phyloP scores from a whole-genome alignment of 2,888 invertebrate species.

The Sinopyrophorus schimmeli region DNA sequence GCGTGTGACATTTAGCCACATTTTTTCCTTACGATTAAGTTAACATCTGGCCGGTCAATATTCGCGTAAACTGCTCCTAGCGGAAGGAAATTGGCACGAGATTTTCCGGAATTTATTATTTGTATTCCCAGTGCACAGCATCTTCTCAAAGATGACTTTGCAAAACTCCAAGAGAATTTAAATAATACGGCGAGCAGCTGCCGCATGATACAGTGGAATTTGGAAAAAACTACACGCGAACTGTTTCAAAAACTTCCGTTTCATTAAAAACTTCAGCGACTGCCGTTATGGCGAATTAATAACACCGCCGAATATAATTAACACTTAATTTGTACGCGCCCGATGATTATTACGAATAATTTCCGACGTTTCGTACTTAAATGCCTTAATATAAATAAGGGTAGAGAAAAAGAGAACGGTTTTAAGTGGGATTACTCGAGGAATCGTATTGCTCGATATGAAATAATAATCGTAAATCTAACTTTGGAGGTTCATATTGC shows the following conservation, averaged over 20 bases:
- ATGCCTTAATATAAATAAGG: no score
- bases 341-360: no score
- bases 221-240: conserved; percentile 18
- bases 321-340: no score
- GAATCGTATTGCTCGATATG: no score
- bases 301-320: no score
- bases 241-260: conserved; percentile 25
- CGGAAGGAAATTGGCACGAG: conserved; percentile 5
- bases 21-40: conserved; percentile 26
- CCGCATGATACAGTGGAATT: conserved; percentile 41
- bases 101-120: conserved; percentile 24
- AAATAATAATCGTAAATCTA: no score
- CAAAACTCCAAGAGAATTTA: conserved; percentile 40
- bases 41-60: conserved; percentile 23
- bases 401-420: no score
- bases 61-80: conserved; percentile 9
- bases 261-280: conserved; percentile 19
- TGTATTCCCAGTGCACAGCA: conserved; percentile 20
- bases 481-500: no score
- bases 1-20: conserved; percentile 23
- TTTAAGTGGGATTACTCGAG: no score
- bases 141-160: conserved; percentile 33
- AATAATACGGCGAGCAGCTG: conserved; percentile 43
- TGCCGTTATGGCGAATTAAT: no score
- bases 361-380: no score